Base-by-base conservation (phyloP, 2,113 vertebrate species). In the Tragelaphus buxtoni region DNA sequence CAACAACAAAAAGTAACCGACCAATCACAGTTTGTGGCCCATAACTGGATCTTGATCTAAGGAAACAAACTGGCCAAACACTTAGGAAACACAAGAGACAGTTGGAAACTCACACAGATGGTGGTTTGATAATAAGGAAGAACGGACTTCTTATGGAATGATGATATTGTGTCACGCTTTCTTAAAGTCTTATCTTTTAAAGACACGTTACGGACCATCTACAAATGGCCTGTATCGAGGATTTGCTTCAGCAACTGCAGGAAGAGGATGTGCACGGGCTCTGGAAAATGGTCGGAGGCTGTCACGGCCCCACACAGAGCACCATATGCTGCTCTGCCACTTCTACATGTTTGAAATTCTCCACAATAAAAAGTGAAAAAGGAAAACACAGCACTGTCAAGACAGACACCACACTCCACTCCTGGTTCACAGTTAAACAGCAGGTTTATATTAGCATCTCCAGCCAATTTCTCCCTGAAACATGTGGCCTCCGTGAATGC, bases 281-380 rank as follows among this genome's bases (percentile, higher is more conserved):
- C 60, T 55, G 4, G 28, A n/a, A 32, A 24, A 45, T 0, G 4
- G 74, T 12, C 17, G 0, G n/a, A 17, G 60, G 58, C 5, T 20
- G 60, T 30, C 8, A 9, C 0, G 7, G 11, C 1, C 0, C 7
- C 58, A 6, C 56, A 7, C 2, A 17, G 49, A 13, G 63, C n/a
- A 11, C 61, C n/a, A 13, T 16, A 35, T 14, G 8, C 35, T 30
- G 7, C 4, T 47, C 56, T 49, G 26, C 7, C 9, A 20, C 32
- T 32, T 18, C 13, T 12, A 4, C 61, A 18, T 9, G 26, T 42
- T 35, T 45, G 9, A 65, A 39, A 58, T 51, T 65, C 56, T 35
- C 91, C 13, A 4, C 79, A 30, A 39, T 9, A 39, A 82, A 88
- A n/a, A 32, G 4, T 3, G 20, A 45, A 84, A 83, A 56, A 35